Conservation (phyloP, 23 tunicate genomes). For the Ciona savignyi region DNA sequence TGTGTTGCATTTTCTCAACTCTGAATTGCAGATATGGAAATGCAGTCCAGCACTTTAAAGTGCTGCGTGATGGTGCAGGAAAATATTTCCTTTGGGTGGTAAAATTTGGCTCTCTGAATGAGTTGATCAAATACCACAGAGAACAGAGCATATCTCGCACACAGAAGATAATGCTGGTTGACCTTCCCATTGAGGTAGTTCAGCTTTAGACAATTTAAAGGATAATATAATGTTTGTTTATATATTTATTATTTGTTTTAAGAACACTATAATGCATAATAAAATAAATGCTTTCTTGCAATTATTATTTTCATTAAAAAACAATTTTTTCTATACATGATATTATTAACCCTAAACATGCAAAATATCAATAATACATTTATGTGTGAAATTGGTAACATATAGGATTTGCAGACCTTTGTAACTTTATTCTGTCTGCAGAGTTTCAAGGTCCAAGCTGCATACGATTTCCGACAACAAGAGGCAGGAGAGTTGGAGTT, state of each 20-base stretch:
- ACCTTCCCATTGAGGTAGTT: conserved; percentile 31
- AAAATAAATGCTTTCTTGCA: too few relatives aligned
- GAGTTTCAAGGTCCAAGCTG: conserved; percentile 71
- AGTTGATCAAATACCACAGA: conserved; percentile 89
- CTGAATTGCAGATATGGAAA: conserved; percentile 40
- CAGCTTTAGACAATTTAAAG: too few relatives aligned
- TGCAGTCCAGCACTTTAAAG: conserved; percentile 97
- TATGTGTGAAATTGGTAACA: too few relatives aligned
- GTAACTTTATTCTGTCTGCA: too few relatives aligned
- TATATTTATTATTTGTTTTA: too few relatives aligned
- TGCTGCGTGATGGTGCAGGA: conserved; percentile 94
- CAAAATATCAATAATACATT: too few relatives aligned
- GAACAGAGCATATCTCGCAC: conserved; percentile 79
- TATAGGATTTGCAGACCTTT: too few relatives aligned
- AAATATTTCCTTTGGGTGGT: conserved; percentile 98
- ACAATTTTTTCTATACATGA: too few relatives aligned
- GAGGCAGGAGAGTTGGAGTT: conserved; percentile 85
- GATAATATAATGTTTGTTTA: too few relatives aligned
- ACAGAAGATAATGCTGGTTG: conserved; percentile 65
- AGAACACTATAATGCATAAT: too few relatives aligned
- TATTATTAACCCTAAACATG: too few relatives aligned
- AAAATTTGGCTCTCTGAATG: conserved; percentile 79
- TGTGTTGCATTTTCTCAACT: background rate
- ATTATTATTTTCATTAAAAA: too few relatives aligned
- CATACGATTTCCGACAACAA: conserved; percentile 83